Base-by-base conservation (phyloP, 2,888 invertebrate genomes). In the Drosophila affinis region DNA sequence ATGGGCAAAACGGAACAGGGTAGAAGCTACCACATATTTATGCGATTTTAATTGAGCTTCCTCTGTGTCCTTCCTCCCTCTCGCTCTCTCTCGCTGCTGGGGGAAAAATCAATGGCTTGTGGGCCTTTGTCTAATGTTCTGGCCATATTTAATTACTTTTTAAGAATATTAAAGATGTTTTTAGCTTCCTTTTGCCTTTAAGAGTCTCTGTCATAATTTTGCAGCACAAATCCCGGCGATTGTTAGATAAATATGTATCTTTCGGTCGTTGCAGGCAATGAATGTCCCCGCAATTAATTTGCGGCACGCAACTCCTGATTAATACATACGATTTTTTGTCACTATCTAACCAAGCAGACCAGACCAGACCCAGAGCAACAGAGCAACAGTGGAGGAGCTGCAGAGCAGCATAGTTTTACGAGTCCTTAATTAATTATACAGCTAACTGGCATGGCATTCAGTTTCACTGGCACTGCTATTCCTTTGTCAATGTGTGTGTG, bases 351-450 rank as follows among this genome's bases (percentile, higher is more conserved):
- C 39, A 7, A 14, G 6, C 39, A 39, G 39, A 39, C 12, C 34
- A 34, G 34, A 29, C 32, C 32, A 32, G 9, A 32, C 9, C 3
- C 3, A 14, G 14, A 14, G 34, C 0, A 14, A 6, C 39, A 39
- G 14, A 12, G 32, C 14, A 14, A 39, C 14, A 39, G 14, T 39
- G n/a, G 39, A n/a, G 7, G 68, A 57, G 49, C 24, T 56, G 44
- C 54, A 57, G 68, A 57, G 49, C 24, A 51, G 44, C 54, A 57
- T 58, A 58, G 51, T 58, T 73, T 57, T 62, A 61, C 54, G 60
- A 57, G 61, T 54, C 62, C 29, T 48, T 80, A 74, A 86, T 81
- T 78, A 81, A 78, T 81, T 80, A 75, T 65, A 46, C 61, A 47
- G 51, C 59, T 65, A 51, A 72, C 57, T 56, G 58, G 53, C 44